Conservation (phyloP, 2,113 vertebrate species). For the Phrynosoma blainvillii region DNA sequence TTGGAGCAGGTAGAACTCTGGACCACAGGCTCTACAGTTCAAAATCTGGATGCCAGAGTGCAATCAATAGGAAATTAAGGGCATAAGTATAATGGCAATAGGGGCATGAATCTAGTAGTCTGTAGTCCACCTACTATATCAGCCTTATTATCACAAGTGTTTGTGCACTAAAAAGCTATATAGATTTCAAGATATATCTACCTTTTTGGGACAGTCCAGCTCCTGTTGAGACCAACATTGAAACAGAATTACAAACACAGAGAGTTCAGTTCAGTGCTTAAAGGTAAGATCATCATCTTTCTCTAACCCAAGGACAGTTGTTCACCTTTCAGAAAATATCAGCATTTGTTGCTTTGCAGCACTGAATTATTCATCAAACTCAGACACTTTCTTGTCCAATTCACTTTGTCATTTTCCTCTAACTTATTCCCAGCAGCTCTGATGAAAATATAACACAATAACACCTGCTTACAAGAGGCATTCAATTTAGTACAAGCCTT, state of each 20-base stretch:
- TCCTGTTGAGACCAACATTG: slow-evolving; percentile 45
- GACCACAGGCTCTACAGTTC: neutral
- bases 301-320: slow-evolving; percentile 65
- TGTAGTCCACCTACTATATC: neutral
- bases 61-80: neutral
- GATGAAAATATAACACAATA: slow-evolving; percentile 71
- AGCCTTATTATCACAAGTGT: neutral
- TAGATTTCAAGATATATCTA: slow-evolving; percentile 6
- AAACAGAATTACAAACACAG: slow-evolving; percentile 35
- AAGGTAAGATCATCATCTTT: slow-evolving; percentile 66
- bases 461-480: slow-evolving; percentile 66
- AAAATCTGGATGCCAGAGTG: neutral
- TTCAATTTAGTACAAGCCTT: slow-evolving; percentile 66
- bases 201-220: neutral
- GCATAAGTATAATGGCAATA: neutral
- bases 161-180: slow-evolving; percentile 34
- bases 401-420: slow-evolving; percentile 74
- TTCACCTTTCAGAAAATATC: slow-evolving; percentile 62
- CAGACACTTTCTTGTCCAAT: slow-evolving; percentile 73
- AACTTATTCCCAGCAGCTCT: slow-evolving; percentile 70
- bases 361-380: slow-evolving; percentile 75
- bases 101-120: neutral
- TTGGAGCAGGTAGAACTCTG: rapidly evolving
- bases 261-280: slow-evolving; percentile 55
- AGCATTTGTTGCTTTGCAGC: slow-evolving; percentile 67